Evolutionary conservation across 1,140 invertebrate species (phyloP).

Genomic region (Rhizoglyphus robini): DNA sequence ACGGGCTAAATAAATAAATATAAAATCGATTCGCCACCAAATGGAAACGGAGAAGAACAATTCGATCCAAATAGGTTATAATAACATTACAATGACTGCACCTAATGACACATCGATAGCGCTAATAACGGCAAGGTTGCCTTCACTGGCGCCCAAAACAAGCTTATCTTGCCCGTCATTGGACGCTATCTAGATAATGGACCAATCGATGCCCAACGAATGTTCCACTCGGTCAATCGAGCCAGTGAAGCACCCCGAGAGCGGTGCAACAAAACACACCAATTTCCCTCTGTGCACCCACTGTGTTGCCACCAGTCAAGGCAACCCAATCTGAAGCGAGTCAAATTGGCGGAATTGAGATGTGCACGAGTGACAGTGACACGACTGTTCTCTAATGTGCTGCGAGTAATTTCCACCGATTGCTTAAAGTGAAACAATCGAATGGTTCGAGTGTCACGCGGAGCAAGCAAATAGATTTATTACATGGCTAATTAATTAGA

Average conservation of each 20-base stretch:
- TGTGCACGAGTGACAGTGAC: too few species aligned
- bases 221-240: background rate
- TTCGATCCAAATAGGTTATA: conserved; percentile 10
- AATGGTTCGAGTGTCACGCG: background rate
- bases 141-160: background rate
- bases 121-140: conserved; percentile 7
- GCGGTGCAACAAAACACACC: background rate
- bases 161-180: background rate
- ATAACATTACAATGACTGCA: background rate
- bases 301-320: background rate
- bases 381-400: too few species aligned
- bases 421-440: background rate
- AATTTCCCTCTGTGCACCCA: background rate
- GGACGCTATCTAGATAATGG: conserved; percentile 6
- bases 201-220: background rate
- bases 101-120: conserved; percentile 2
- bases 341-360: too few species aligned
- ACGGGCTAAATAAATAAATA: background rate
- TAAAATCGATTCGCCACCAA: background rate
- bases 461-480: conserved; percentile 6
- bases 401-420: too few species aligned
- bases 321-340: too few species aligned
- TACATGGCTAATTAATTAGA: conserved; percentile 3
- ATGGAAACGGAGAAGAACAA: background rate
- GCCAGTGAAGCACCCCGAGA: too few species aligned